Percentiles rank a stretch among this genome's conserved stretches.
phyloP scores from a whole-genome alignment of 2,888 invertebrate genomes.

The Deladenus siricidicola region DNA sequence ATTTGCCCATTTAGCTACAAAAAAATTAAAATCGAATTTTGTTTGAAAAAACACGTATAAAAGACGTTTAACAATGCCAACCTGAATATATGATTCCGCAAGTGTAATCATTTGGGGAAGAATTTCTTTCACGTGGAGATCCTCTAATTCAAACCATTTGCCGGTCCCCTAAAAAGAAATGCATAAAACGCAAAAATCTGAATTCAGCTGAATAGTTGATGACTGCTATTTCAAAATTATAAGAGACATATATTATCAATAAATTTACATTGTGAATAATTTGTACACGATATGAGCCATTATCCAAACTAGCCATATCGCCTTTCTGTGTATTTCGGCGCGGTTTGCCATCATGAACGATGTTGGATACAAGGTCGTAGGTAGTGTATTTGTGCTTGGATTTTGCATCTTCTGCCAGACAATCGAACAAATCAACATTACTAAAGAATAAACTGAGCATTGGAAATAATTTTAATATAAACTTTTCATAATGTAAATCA shows the following conservation, averaged over 20 bases:
- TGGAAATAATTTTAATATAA: no score
- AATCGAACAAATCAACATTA: slow-evolving; percentile 92
- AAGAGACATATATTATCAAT: neutral
- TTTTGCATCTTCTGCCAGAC: slow-evolving; percentile 70
- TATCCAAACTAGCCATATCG: slow-evolving; percentile 56
- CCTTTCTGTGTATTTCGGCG: slow-evolving; percentile 9
- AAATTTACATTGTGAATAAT: slow-evolving; percentile 68
- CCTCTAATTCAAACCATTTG: slow-evolving; percentile 84
- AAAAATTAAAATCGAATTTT: no score
- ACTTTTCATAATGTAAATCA: no score
- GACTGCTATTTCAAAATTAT: neutral
- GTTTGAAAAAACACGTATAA: neutral
- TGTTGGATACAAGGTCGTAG: slow-evolving; percentile 95
- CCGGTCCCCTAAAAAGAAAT: slow-evolving; percentile 61
- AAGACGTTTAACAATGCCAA: slow-evolving; percentile 39
- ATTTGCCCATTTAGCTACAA: neutral
- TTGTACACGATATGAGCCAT: slow-evolving; percentile 88
- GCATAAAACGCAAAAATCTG: neutral
- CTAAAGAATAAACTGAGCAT: slow-evolving; percentile 60
- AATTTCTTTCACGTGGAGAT: slow-evolving; percentile 94
- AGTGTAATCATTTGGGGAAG: slow-evolving; percentile 98
- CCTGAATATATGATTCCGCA: slow-evolving; percentile 94
- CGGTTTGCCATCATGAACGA: slow-evolving; percentile 96
- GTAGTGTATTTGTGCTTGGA: slow-evolving; percentile 68
- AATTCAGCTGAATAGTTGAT: neutral